Evolutionary conservation across 1,140 invertebrate genomes (phyloP), one percentile per base, ranked within the genome.

Genomic region (Trissolcus basalis): DNA sequence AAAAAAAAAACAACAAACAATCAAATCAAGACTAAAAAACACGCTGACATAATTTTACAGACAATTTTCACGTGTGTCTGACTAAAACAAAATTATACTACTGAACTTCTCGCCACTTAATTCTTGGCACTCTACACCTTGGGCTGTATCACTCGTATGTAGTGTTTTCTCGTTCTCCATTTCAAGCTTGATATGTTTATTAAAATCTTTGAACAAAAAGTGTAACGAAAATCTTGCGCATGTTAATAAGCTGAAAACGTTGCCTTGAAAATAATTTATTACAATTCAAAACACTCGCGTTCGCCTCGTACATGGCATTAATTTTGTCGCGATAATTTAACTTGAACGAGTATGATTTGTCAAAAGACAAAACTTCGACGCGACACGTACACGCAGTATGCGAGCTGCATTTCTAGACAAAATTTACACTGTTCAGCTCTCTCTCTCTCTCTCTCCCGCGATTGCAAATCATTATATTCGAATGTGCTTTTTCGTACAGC

Each of bases 351-450:
- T 45, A 16, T 36, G 51, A 71, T 61, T 71, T 27, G 41, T 49
- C 35, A 2, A 14, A 41, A 39, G 55, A 58, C 69, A 49, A 72
- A 63, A 63, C 63, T 72, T 53, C 58, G 56, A 41, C 15, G 36
- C 51, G 43, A 59, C 35, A 44, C 49, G 44, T 54, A 70, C 16
- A 19, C 6, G 10, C 10, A 33, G 36, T 27, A 27, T 27, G 19
- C 45, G 13, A 36, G 35, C 58, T 63, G 51, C 44, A 65, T 73
- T n/a, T 60, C 55, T 51, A 56, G 65, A 54, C 61, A 49, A 55
- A 41, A 73, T 73, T 73, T 65, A 33, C 43, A 27, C 1, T 27
- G 19, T 27, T 27, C 19, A 27, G 19, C 19, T 27, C 2, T 27
- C 2, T 27, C 19, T 35, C 54, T 60, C 19, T 27, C 2, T 27